Base-by-base conservation (phyloP, 2,888 invertebrate genomes). In the Euclidia mi region DNA sequence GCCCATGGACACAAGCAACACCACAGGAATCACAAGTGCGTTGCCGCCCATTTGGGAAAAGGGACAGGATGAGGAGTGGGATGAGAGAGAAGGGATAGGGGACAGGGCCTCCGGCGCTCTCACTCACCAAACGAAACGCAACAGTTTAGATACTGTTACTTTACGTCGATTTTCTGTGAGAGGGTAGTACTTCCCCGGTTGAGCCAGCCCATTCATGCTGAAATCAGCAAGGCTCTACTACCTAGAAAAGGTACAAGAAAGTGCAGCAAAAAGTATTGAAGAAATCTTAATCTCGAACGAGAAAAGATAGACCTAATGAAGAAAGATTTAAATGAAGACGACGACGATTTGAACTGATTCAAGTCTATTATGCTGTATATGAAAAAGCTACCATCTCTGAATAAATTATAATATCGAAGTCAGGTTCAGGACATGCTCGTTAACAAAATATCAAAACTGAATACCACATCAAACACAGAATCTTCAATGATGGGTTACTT, bases 401-500 rank as follows among this genome's bases (percentile, higher is more conserved):
- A 56, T 44, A 56, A 45, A 50, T 56, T 49, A 56, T 45, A 44
- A 50, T 56, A 50, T 56, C 29, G 40, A 34, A 56, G 44, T 40
- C 56, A 40, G 50, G 45, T 49, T 44, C 56, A 56, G 56, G 50
- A 56, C 44, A 49, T 56, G 49, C 44, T 56, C 44, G 38, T 56
- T 32, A 56, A 49, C 50, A 50, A 56, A 50, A 43, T 50, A 50
- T 50, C 49, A 38, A 51, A 51, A 44, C 38, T 51, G 44, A 44
- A 38, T 31, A 37, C 31, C 43, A 35, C n/a, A n/a, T n/a, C 44
- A 55, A 47, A 41, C 45, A 34, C 53, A 53, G 52, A 40, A 38
- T 45, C 44, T 52, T 52, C 45, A 52, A 52, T 52, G 40, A 40
- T 32, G 45, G 55, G 37, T 48, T 55, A 55, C 47, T 47, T 55